Base-by-base conservation (phyloP, 2,113 vertebrate genomes). In the Podilymbus podiceps region DNA sequence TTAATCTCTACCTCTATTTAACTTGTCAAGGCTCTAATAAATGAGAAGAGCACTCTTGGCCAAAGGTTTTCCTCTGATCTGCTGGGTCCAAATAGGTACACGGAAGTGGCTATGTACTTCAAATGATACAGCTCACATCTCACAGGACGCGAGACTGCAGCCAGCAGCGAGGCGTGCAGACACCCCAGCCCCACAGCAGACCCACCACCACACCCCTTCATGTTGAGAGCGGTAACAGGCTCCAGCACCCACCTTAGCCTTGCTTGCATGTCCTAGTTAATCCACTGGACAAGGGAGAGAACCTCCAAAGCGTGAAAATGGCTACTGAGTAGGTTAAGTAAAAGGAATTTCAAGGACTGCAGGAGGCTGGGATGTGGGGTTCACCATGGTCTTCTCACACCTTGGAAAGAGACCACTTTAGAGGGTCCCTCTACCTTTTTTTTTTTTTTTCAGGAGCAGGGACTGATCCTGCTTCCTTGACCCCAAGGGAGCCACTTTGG, bases 1-100 rank as follows among this genome's bases (percentile, higher is more conserved):
- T 96, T 97, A 95, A 95, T 94, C 94, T 95, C 84, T 87, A 71
- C 46, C 71, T 94, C 89, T 96, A 89, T 96, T 95, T 97, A 90
- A 95, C 91, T 95, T 96, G 96, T 97, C 92, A 95, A 73, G 69
- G 63, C 68, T 81, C 72, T 97, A 95, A 95, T 52, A 95, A 95
- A 96, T 74, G 75, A 92, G 87, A 83, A 84, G 60, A 79, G 73
- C 46, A 50, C 66, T 87, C 33, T 12, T 58, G 73, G 83, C 49
- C 0, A 0, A 92, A 95, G 53, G 49, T 42, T 81, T 72, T 82
- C 95, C 84, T 88, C 92, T 89, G 86, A 93, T 89, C 77, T 87
- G 22, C 58, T 71, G 47, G 58, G 40, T 66, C 58, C 49, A 22
- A 84, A 64, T 10, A 84, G 52, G 60, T n/a, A 64, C 69, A 75